These are phyloP conservation scores for Tupiocoris notatus DNA, from an alignment of 2,888 invertebrate genomes.

Conservation along the genomic window DNA sequence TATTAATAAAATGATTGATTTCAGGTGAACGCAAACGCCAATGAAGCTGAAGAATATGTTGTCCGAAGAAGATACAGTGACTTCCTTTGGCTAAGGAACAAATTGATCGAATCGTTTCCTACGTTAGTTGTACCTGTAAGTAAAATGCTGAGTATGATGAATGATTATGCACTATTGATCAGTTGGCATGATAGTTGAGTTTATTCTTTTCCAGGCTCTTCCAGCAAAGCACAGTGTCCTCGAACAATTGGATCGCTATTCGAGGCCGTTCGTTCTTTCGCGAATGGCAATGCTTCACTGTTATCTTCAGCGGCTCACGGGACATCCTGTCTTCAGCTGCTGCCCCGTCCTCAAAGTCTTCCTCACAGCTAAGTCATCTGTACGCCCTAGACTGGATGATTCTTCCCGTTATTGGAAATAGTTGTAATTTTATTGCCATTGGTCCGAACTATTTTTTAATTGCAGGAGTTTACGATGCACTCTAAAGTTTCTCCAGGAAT, in stretches of 20 bases:
- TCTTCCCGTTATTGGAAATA: no score
- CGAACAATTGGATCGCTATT: conserved; percentile 68
- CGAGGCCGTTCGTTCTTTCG: conserved; percentile 66
- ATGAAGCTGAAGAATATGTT: conserved; percentile 61
- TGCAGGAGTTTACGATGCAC: conserved; percentile 63
- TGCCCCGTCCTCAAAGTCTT: conserved; percentile 65
- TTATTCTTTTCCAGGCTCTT: conserved; percentile 60
- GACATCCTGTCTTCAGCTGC: conserved; percentile 68
- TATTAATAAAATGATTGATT: no score
- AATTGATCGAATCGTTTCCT: conserved; percentile 64
- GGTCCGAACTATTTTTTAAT: no score
- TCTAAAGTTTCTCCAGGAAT: conserved; percentile 62
- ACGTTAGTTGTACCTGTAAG: conserved; percentile 68
- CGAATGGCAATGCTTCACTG: conserved; percentile 66
- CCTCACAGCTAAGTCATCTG: conserved; percentile 65
- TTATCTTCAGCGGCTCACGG: conserved; percentile 65
- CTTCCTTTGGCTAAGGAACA: conserved; percentile 68
- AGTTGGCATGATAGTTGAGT: no score
- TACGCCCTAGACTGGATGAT: no score
- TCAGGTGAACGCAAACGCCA: conserved; percentile 62
- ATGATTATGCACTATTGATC: no score
- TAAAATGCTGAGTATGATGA: no score
- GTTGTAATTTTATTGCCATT: no score
- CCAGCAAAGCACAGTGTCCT: conserved; percentile 69
- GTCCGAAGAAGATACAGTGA: conserved; percentile 70